These are phyloP conservation scores for Iphiclides podalirius DNA, from an alignment of 2,888 invertebrate genomes.

Conservation along the genomic window DNA sequence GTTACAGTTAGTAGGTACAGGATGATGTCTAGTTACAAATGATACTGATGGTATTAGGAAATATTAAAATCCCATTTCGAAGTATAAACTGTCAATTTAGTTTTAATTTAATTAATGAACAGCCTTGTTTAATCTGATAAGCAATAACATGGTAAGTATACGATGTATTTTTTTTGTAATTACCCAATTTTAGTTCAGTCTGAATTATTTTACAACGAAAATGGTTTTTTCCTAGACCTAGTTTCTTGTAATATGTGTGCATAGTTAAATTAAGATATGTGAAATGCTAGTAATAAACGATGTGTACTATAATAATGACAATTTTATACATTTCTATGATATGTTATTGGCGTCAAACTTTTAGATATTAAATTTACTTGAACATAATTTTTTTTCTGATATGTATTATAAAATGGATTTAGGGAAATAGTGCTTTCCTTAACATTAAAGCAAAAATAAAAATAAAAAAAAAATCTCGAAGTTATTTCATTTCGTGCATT, in stretches of 20 bases:
- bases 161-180: too few relatives aligned
- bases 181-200: too few relatives aligned
- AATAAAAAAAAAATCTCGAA: constrained; percentile 26
- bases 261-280: constrained; percentile 27
- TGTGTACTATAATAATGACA: constrained; percentile 41
- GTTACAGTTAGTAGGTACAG: too few relatives aligned
- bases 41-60: too few relatives aligned
- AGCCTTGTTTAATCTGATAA: too few relatives aligned
- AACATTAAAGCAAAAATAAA: constrained; percentile 36
- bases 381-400: constrained; percentile 46
- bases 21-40: too few relatives aligned
- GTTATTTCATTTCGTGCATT: constrained; percentile 23
- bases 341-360: constrained; percentile 65
- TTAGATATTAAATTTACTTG: constrained; percentile 58
- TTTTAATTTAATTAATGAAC: too few relatives aligned
- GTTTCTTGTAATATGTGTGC: constrained; percentile 9
- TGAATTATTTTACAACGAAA: too few relatives aligned
- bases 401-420: constrained; percentile 61
- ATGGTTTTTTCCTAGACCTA: too few relatives aligned
- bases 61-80: too few relatives aligned
- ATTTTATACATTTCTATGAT: constrained; percentile 74
- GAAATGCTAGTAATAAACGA: constrained; percentile 45
- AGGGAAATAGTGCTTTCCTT: constrained; percentile 63
- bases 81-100: too few relatives aligned
- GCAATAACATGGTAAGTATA: too few relatives aligned